Base-by-base conservation (phyloP, 2,888 invertebrate species). In the Caenorhabditis wallacei region DNA sequence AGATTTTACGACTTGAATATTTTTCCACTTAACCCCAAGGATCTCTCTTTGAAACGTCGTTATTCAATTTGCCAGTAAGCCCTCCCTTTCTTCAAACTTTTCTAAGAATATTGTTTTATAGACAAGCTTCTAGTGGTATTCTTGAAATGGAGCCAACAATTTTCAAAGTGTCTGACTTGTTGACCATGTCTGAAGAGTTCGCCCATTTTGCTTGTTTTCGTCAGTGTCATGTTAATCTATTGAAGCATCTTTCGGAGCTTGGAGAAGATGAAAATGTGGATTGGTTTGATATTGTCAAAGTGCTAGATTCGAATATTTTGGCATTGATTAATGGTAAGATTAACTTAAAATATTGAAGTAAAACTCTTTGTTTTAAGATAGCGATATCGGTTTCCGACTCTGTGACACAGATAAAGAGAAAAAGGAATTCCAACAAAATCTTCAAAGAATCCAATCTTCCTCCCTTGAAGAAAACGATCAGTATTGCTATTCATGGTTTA, bases 201-300 rank as follows among this genome's bases (percentile, higher is more conserved):
- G 26, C 63, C 0, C 78, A 61, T 46, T 69, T 78, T 24, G 2
- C 78, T 4, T 69, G 78, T 46, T 63, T 78, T 22, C 69, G 78
- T 26, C 78, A 78, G 56, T 78, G 78, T n/a, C 78, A 69, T 11
- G 78, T 78, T 5, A 78, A 78, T 40, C 26, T 78, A 2, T 54
- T 78, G 22, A 69, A 54, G 10, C 61, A 63, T 24, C 24, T 78
- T 8, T 37, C 61, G 0, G 37, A 69, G 10, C 61, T 78, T 24
- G 56, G 20, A 2, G 54, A 43, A 48, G 69, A 78, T 43, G 69
- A 78, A 1, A 54, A 37, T 48, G 63, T 78, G 16, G 78, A 78
- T 40, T 78, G 78, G 78, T 70, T 56, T 18, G 78, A 78, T 35
- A 20, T 53, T 1, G 46, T 63, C 16, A 63, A 63, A 40, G 63